Evolutionary conservation across 2,113 vertebrate genomes (phyloP).

Genomic region (Pygoscelis adeliae): DNA sequence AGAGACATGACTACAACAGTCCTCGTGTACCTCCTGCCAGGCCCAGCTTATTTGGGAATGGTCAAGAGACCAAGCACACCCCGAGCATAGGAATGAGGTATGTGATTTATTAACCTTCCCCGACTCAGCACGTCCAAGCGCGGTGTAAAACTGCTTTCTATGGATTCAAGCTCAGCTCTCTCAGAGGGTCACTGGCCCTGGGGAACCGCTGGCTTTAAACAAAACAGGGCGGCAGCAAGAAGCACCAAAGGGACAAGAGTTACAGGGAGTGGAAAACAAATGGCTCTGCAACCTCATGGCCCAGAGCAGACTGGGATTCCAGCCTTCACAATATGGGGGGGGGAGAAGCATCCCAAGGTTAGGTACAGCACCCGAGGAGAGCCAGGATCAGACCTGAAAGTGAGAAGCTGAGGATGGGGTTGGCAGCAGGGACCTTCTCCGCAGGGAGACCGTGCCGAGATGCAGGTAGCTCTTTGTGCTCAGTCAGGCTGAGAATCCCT

Average conservation of each 20-base stretch:
- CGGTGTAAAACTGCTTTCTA: not conserved
- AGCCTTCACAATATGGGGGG: not conserved
- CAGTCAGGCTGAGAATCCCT: not conserved
- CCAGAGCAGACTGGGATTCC: not conserved
- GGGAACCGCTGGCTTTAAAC: not conserved
- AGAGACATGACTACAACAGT: rapidly evolving
- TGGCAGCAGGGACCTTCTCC: not conserved
- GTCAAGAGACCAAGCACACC: not conserved
- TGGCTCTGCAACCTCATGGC: not conserved
- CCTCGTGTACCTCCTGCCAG: not conserved
- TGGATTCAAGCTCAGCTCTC: not conserved
- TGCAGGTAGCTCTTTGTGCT: rapidly evolving
- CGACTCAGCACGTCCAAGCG: rapidly evolving
- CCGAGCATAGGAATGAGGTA: not conserved
- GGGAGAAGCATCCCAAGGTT: rapidly evolving
- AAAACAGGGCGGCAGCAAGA: not conserved
- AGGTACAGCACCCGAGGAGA: rapidly evolving
- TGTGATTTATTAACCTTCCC: not conserved
- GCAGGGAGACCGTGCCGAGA: rapidly evolving
- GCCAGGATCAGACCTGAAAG: not conserved
- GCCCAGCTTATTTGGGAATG: rapidly evolving
- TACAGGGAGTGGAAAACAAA: not conserved
- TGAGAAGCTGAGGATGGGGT: not conserved
- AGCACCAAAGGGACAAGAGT: not conserved
- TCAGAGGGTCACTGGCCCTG: not conserved